Conservation (phyloP, 2,113 vertebrate genomes). For the Macaca nemestrina region DNA sequence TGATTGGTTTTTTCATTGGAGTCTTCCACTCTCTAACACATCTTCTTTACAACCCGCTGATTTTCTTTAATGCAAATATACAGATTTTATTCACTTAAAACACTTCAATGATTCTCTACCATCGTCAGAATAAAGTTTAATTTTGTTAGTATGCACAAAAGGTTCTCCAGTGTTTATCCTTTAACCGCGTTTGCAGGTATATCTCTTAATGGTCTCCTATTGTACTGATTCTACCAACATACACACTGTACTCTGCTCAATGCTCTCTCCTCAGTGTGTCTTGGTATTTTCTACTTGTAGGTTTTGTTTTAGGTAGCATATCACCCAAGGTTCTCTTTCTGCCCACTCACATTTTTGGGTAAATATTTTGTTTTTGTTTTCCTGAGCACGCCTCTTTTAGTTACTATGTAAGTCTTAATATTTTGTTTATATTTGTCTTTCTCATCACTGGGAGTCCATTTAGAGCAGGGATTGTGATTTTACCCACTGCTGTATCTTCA, state of each 20-base stretch:
- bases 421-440: neutral
- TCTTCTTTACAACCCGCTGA: neutral
- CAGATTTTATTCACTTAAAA: neutral
- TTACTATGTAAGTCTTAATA: neutral
- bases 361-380: neutral
- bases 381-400: neutral
- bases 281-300: neutral
- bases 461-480: neutral
- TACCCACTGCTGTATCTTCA: neutral
- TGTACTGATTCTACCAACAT: accelerated
- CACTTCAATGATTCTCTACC: neutral
- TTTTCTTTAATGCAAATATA: conserved; percentile 1
- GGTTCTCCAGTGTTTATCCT: neutral
- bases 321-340: neutral
- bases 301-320: neutral
- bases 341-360: neutral
- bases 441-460: neutral
- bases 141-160: neutral
- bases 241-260: neutral
- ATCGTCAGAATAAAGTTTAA: neutral
- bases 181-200: neutral
- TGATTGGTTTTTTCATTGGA: neutral
- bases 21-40: neutral
- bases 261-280: accelerated
- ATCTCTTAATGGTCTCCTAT: neutral